A percentile compares a stretch with the other conserved stretches of the same genome.
Evolutionary conservation across 2,888 invertebrate genomes (phyloP).

Genomic region (Julus scanicus): DNA sequence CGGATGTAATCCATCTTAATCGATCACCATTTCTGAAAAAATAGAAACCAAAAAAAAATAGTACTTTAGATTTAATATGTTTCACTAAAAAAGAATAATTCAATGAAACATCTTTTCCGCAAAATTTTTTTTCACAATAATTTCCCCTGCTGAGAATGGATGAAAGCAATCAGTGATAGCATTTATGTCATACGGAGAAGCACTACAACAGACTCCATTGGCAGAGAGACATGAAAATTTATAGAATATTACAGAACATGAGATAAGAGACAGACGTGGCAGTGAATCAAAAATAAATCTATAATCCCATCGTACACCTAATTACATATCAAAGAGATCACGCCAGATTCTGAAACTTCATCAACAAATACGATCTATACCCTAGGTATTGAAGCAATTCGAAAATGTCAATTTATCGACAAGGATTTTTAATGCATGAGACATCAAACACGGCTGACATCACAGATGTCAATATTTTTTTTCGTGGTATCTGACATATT

Average conservation of each 20-base stretch:
- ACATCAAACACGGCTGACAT: too few species aligned
- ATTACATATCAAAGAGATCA: conserved; percentile 10
- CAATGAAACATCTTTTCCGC: not conserved
- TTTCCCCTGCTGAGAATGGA: not conserved
- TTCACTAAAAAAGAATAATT: conserved; percentile 8
- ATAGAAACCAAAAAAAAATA: conserved; percentile 28
- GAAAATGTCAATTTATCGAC: not conserved
- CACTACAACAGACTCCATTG: not conserved
- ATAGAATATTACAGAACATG: conserved; percentile 10
- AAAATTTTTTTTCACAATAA: not conserved
- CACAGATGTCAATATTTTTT: too few species aligned
- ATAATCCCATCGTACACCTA: not conserved
- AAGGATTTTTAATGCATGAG: too few species aligned
- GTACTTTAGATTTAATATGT: conserved; percentile 16
- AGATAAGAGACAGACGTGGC: not conserved
- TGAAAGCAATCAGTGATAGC: conserved; percentile 15
- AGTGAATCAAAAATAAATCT: not conserved
- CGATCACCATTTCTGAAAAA: conserved; percentile 9
- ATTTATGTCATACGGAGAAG: not conserved
- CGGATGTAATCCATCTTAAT: conserved; percentile 78
- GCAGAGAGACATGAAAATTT: not conserved
- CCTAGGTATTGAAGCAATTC: not conserved
- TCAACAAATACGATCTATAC: not conserved
- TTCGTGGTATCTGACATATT: too few species aligned
- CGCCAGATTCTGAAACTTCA: not conserved